Conservation (phyloP, 2,888 invertebrate species). For the Candidula unifasciata region DNA sequence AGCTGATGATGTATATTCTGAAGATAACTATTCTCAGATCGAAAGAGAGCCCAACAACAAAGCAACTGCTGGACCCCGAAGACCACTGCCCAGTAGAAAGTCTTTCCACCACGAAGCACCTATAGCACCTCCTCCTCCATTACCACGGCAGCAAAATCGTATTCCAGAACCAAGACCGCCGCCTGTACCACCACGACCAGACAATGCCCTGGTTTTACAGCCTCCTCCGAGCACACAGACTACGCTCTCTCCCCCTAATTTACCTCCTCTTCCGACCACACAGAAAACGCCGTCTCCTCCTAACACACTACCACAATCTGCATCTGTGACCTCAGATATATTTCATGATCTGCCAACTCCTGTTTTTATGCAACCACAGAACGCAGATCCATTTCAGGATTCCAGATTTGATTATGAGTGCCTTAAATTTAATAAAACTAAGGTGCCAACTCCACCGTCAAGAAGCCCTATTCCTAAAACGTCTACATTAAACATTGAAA, state of each 20-base stretch:
- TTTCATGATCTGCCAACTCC: constrained; percentile 36
- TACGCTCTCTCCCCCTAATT: background rate
- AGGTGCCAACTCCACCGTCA: constrained; percentile 5
- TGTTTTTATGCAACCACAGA: background rate
- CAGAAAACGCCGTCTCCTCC: background rate
- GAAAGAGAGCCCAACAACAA: background rate
- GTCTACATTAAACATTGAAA: background rate
- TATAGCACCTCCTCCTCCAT: constrained; percentile 39
- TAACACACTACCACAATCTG: too few species aligned
- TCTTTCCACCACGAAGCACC: constrained; percentile 30
- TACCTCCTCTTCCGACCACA: background rate
- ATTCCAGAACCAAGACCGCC: constrained; percentile 28
- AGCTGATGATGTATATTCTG: constrained; percentile 12
- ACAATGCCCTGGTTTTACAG: background rate
- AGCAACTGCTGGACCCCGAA: background rate
- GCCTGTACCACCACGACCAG: constrained; percentile 43
- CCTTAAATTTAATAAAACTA: constrained; percentile 54
- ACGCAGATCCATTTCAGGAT: constrained; percentile 56
- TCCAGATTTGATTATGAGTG: constrained; percentile 57
- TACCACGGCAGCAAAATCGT: constrained; percentile 36
- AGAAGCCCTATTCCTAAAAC: background rate
- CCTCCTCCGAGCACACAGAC: background rate
- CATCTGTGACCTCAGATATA: background rate
- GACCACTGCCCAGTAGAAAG: background rate
- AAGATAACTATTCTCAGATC: constrained; percentile 21